Conservation (phyloP, 2,888 invertebrate species). For the Ormyrus thymus region DNA sequence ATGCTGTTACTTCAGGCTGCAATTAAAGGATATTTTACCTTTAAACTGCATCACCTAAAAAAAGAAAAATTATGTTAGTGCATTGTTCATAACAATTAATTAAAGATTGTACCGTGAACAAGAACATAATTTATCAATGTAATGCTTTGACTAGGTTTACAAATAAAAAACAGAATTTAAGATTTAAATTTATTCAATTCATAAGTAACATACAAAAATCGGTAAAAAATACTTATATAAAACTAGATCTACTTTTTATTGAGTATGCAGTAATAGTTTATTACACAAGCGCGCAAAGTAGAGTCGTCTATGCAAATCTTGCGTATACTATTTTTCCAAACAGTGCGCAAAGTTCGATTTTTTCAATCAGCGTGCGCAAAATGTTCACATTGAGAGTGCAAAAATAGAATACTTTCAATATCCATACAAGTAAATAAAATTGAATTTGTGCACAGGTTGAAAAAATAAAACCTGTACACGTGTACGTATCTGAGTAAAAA, state of each 20-base stretch:
- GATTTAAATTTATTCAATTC: constrained; percentile 44
- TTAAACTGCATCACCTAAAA: constrained; percentile 51
- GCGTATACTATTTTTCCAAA: too few species aligned
- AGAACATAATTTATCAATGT: too few species aligned
- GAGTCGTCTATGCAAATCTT: too few species aligned
- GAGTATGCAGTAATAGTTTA: constrained; percentile 33
- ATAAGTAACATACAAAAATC: constrained; percentile 44
- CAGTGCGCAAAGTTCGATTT: too few species aligned
- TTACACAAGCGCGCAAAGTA: constrained; percentile 1
- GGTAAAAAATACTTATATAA: constrained; percentile 50
- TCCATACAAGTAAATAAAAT: too few species aligned
- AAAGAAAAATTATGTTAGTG: constrained; percentile 48
- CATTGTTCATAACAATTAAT: not conserved
- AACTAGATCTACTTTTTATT: constrained; percentile 32
- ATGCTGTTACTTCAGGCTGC: constrained; percentile 33
- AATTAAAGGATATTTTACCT: constrained; percentile 42
- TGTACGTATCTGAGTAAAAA: constrained; percentile 26
- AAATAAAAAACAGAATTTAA: constrained; percentile 7
- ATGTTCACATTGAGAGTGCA: too few species aligned
- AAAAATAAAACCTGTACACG: too few species aligned
- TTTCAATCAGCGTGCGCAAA: too few species aligned
- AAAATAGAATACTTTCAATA: too few species aligned
- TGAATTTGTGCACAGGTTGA: too few species aligned
- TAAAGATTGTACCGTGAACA: too few species aligned
- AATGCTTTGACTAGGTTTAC: not conserved